phyloP scores from a whole-genome alignment of 2,797 vertebrate species.

The Miichthys miiuy region DNA sequence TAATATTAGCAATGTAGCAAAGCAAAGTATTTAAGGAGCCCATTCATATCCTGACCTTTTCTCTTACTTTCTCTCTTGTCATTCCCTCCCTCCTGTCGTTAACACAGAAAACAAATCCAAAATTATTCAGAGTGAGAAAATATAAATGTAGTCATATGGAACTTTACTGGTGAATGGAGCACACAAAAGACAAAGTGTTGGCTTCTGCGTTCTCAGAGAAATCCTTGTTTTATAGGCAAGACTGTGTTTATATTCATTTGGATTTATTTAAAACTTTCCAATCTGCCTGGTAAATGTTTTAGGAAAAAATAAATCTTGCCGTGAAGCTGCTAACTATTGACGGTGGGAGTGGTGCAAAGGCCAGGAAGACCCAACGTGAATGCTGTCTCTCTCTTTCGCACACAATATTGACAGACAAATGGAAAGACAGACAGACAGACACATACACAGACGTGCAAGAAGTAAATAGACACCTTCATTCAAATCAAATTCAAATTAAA shows the following conservation, averaged over 20 bases:
- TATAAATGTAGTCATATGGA: conserved; percentile 69
- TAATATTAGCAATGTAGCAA: conserved; percentile 52
- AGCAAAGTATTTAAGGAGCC: conserved; percentile 60
- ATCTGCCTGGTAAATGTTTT: conserved; percentile 70
- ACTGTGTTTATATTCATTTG: conserved; percentile 69
- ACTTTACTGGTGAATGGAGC: conserved; percentile 66
- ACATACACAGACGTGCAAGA: no score
- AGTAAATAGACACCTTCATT: no score
- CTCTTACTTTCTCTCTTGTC: conserved; percentile 56
- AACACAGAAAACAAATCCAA: conserved; percentile 73
- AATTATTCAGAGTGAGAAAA: conserved; percentile 68
- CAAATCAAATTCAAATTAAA: no score
- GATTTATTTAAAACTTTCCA: conserved; percentile 77
- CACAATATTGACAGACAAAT: conserved; percentile 50
- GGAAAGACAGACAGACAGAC: conserved; percentile 29
- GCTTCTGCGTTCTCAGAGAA: conserved; percentile 58
- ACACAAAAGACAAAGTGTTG: conserved; percentile 72
- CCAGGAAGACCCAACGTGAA: conserved; percentile 53
- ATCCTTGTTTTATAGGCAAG: conserved; percentile 67
- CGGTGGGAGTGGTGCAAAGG: conserved; percentile 48
- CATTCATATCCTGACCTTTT: conserved; percentile 73
- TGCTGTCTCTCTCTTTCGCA: conserved; percentile 35
- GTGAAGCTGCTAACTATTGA: conserved; percentile 60
- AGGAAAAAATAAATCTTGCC: conserved; percentile 74
- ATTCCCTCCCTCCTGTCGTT: conserved; percentile 65